phyloP scores from a whole-genome alignment of 2,797 vertebrate genomes.

The Setipinna tenuifilis region DNA sequence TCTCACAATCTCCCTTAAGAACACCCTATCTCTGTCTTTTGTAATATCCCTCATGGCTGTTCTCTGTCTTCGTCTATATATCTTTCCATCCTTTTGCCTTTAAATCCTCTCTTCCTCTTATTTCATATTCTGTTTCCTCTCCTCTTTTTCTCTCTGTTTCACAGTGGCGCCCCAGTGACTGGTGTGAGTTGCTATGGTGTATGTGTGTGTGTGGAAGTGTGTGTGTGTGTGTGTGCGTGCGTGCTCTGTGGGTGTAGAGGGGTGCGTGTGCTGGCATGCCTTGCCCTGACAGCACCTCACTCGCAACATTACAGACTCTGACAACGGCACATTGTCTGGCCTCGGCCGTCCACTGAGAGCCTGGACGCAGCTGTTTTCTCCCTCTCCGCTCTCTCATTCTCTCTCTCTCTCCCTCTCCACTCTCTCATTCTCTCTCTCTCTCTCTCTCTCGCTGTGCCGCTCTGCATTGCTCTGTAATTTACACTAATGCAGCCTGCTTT shows the following conservation, averaged over 20 bases:
- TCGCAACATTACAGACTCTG: conserved; percentile 76
- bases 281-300: conserved; percentile 71
- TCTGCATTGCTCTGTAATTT: conserved; percentile 74
- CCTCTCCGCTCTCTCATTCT: conserved; percentile 4
- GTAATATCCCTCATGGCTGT: background rate
- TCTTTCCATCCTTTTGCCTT: background rate
- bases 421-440: too few species aligned
- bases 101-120: background rate
- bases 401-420: conserved; percentile 5
- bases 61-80: background rate
- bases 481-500: conserved; percentile 60
- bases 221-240: background rate
- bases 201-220: conserved; percentile 1
- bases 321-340: conserved; percentile 69
- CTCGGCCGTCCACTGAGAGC: conserved; percentile 61
- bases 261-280: conserved; percentile 69
- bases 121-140: background rate
- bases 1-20: background rate
- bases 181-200: background rate
- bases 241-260: conserved; percentile 28
- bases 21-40: background rate
- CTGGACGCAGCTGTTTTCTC: conserved; percentile 75
- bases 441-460: conserved; percentile 62
- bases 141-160: background rate
- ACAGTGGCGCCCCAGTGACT: conserved; percentile 14